Percentiles rank a stretch among this genome's conserved stretches.
These are phyloP conservation scores for Ophion slaviceki DNA, from an alignment of 2,888 invertebrate species.

Conservation along the genomic window DNA sequence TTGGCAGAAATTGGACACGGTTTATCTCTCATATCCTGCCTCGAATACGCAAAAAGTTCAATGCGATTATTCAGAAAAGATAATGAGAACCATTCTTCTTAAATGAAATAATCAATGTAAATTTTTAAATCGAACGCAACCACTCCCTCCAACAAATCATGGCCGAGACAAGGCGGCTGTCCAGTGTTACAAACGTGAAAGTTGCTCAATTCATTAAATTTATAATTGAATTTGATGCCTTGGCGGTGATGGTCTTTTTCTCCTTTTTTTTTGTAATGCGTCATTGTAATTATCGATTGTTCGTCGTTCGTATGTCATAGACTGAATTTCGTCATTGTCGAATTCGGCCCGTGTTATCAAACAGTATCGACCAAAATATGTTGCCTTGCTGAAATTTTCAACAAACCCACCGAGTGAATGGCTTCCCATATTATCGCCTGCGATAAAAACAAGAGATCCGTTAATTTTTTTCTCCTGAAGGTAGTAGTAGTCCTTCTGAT, in stretches of 20 bases:
- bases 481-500: slow-evolving; percentile 6
- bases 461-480: slow-evolving; percentile 7
- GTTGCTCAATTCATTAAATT: slow-evolving; percentile 68
- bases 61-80: slow-evolving; percentile 35
- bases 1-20: slow-evolving; percentile 29
- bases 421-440: slow-evolving; percentile 69
- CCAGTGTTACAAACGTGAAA: slow-evolving; percentile 72
- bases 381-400: slow-evolving; percentile 65
- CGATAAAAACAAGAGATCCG: slow-evolving; percentile 56
- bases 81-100: slow-evolving; percentile 49
- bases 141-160: slow-evolving; percentile 73
- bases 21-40: slow-evolving; percentile 42
- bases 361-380: slow-evolving; percentile 42
- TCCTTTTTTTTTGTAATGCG: slow-evolving; percentile 9
- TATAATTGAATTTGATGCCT: slow-evolving; percentile 73
- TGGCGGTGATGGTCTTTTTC: not conserved
- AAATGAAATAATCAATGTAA: slow-evolving; percentile 62
- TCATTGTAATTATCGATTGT: slow-evolving; percentile 11
- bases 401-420: slow-evolving; percentile 66
- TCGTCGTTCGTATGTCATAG: not conserved
- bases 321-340: not conserved
- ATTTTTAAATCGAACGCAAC: slow-evolving; percentile 68
- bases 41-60: slow-evolving; percentile 44
- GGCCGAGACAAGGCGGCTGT: slow-evolving; percentile 73
- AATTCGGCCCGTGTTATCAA: not conserved